Evolutionary conservation across 1,140 invertebrate genomes (phyloP), one percentile per base, ranked within the genome.

Genomic region (Bombus cullumanus): DNA sequence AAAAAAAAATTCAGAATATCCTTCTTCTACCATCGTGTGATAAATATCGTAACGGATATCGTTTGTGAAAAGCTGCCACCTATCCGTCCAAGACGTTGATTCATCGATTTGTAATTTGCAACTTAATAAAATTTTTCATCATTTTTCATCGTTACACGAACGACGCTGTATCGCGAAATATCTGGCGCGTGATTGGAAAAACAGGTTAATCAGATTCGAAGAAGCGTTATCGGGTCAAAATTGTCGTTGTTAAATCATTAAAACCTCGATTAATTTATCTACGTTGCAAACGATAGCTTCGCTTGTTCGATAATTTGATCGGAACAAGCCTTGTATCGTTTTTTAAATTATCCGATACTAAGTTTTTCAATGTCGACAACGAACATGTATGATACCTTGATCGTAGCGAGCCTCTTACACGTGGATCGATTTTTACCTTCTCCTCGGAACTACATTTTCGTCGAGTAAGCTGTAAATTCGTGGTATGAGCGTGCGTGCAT

Each of bases 361-460:
- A n/a, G 9, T n/a, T 68, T 47, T 8, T 5, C 25, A 66, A 25
- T 25, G 22, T 79, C 76, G 39, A 31, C 31, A 66, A 53, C 43
- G 39, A 57, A 59, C n/a, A 86, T 28, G 8, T 57, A 3, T 76
- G 28, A 43, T 80, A 89, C 73, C 77, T 85, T 68, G 73, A 53
- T 85, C 69, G 81, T 43, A 59, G 59, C 37, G 66, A 85, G 53
- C 64, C 86, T 73, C 62, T 25, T 73, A 43, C 71, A 53, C n/a
- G 25, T 64, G n/a, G 64, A 80, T 79, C 74, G 62, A 78, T 62
- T 69, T 57, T 86, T 76, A 79, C 66, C 68, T 79, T 88, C 83
- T 89, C 47, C 73, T 89, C 57, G 68, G 72, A 39, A 74, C 25
- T 73, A 77, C 18, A 28, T 73, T 64, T 66, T 57, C 75, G 73